Evolutionary conservation across 2,113 vertebrate genomes (phyloP), one percentile per base, ranked within the genome.

Genomic region (Myrmophylax atrothorax): DNA sequence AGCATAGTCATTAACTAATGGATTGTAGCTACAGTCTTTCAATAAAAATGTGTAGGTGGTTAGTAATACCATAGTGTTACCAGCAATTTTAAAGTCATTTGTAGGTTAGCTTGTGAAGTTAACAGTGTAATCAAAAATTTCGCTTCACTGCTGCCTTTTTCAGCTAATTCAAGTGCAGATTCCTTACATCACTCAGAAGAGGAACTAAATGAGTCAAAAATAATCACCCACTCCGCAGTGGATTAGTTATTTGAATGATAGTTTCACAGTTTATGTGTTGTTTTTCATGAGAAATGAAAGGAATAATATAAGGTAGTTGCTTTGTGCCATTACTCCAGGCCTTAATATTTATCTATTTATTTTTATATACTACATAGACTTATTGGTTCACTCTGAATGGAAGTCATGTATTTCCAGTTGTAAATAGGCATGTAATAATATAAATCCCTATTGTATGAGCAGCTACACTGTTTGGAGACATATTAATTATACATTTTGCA

Each of bases 81-180:
- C 77, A 92, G 31, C 56, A 52, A 91, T 87, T 97, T 97, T 83
- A 94, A 93, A 84, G 92, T 96, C 66, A 89, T 94, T 94, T 89
- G 55, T 95, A 94, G 72, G 94, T 95, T 95, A 94, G 87, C 52
- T 95, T 92, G 75, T 80, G 69, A 95, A 91, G 77, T 94, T 83
- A 89, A 77, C 93, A 87, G 67, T 77, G 75, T 76, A 92, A 40
- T 73, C 42, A 94, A 58, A 80, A 77, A 60, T 74, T 93, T 68
- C 72, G 38, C 42, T 70, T 52, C 46, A 38, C 23, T 82, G 50
- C 68, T 89, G 56, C 56, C 42, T 95, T 84, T 91, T 96, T 84
- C 77, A 93, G 90, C 33, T 93, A 76, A 78, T 93, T 94, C 92
- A 96, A 94, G 44, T 72, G 40, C 47, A 82, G 31, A 81, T 88